These are phyloP conservation scores for Oreortyx pictus DNA, from an alignment of 2,797 vertebrate genomes.

Conservation along the genomic window DNA sequence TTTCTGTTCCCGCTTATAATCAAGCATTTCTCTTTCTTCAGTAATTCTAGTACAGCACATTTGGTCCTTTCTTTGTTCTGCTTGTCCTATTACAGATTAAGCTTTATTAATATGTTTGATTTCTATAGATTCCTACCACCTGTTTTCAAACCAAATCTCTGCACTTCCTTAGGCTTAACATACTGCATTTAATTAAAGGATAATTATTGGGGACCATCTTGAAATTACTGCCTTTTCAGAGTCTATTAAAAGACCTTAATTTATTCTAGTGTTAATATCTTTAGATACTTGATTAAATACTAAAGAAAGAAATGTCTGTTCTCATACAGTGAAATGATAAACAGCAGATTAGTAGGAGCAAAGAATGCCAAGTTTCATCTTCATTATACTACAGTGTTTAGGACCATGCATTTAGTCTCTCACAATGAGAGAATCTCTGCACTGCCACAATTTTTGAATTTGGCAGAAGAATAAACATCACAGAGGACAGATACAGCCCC, in stretches of 20 bases:
- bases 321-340: conserved; percentile 12
- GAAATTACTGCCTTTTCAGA: conserved; percentile 14
- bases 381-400: neutral
- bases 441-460: neutral
- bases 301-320: conserved; percentile 37
- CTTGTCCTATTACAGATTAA: neutral
- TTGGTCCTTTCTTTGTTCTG: neutral
- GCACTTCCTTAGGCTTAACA: neutral
- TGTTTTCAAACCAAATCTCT: neutral
- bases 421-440: conserved; percentile 8
- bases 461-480: neutral
- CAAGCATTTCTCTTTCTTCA: neutral
- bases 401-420: neutral
- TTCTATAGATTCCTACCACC: neutral
- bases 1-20: neutral
- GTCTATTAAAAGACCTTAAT: conserved; percentile 34
- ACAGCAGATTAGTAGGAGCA: conserved; percentile 42
- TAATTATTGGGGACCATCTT: conserved; percentile 30
- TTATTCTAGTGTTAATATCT: conserved; percentile 46
- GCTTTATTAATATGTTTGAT: neutral
- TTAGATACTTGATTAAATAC: conserved; percentile 48
- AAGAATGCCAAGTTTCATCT: conserved; percentile 49
- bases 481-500: conserved; percentile 22
- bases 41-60: neutral
- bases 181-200: conserved; percentile 23